These are phyloP conservation scores for Macquaria ambigua DNA, from an alignment of 2,113 vertebrate species.

Conservation along the genomic window DNA sequence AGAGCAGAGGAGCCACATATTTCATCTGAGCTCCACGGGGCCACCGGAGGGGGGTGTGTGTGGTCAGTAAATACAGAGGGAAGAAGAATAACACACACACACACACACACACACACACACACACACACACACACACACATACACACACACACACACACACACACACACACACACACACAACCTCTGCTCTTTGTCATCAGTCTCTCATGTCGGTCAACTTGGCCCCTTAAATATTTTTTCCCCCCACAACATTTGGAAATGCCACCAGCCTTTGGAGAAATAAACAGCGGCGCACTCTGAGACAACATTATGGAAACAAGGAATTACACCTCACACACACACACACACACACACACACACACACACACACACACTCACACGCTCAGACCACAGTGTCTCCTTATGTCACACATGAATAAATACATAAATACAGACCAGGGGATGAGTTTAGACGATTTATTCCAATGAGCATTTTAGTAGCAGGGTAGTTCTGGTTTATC, in stretches of 20 bases:
- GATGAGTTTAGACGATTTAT: neutral
- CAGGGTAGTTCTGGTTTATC: neutral
- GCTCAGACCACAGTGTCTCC: neutral
- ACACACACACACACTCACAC: neutral
- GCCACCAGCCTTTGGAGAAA: conserved; percentile 57
- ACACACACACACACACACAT: conserved; percentile 30
- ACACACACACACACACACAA: conserved; percentile 41
- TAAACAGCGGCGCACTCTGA: conserved; percentile 42
- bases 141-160: conserved; percentile 34
- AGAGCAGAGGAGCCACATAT: conserved; percentile 43
- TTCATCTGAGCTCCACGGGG: conserved; percentile 45
- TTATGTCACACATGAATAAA: conserved; percentile 17
- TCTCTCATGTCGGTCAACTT: conserved; percentile 32
- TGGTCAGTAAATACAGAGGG: conserved; percentile 52
- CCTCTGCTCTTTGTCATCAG: conserved; percentile 58
- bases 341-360: neutral
- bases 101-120: conserved; percentile 25
- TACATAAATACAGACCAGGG: conserved; percentile 21
- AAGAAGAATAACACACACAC: conserved; percentile 34
- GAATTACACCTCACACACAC: conserved; percentile 3
- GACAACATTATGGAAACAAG: conserved; percentile 56
- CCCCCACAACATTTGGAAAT: conserved; percentile 45
- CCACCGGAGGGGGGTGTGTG: conserved; percentile 10
- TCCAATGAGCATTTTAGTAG: neutral
- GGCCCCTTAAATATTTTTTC: conserved; percentile 22